phyloP scores from a whole-genome alignment of 2,113 vertebrate species.

The Alces alces region DNA sequence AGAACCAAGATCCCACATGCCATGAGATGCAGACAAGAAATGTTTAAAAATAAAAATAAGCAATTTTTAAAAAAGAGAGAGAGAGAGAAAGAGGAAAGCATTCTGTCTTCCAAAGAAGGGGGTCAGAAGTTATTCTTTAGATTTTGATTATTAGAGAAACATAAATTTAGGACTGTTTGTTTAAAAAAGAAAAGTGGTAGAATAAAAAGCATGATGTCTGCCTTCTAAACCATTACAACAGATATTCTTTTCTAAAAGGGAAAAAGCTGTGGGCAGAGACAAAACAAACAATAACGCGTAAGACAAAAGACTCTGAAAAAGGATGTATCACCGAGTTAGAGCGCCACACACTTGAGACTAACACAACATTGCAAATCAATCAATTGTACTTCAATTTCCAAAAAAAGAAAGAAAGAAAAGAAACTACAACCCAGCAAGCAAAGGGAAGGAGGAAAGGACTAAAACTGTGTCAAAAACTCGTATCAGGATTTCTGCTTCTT shows the following conservation, averaged over 20 bases:
- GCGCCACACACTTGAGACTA: fast-evolving
- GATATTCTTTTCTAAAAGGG: background rate
- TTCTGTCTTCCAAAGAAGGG: too few relatives aligned
- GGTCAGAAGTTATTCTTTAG: background rate
- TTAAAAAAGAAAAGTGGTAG: background rate
- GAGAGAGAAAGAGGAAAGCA: too few relatives aligned
- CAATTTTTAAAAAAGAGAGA: background rate
- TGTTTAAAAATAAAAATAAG: background rate
- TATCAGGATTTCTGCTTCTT: background rate
- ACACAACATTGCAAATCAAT: background rate
- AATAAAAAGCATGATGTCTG: background rate
- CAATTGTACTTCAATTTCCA: background rate
- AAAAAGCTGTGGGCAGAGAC: background rate
- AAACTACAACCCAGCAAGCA: background rate
- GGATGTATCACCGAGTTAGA: fast-evolving
- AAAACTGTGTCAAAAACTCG: background rate
- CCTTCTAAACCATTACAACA: background rate
- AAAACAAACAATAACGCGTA: background rate
- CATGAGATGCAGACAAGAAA: background rate
- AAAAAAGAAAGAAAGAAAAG: background rate
- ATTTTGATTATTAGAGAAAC: background rate
- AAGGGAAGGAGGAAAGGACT: fast-evolving
- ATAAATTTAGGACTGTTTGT: background rate
- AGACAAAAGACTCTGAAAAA: background rate
- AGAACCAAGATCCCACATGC: background rate